Evolutionary conservation across 2,888 invertebrate genomes (phyloP).

Genomic region (Cynaeus angustus): DNA sequence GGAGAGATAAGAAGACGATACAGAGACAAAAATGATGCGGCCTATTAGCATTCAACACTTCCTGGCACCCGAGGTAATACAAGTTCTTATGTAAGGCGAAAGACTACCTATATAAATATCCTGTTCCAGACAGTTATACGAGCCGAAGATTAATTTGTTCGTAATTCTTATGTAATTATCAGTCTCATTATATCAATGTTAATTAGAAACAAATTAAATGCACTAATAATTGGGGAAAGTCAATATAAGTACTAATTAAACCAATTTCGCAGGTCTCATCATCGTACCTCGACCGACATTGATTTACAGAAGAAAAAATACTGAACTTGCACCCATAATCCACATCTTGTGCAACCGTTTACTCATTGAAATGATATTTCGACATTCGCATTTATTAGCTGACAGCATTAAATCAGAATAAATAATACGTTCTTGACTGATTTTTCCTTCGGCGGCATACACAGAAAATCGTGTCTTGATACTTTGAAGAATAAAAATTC

Average conservation of each 20-base stretch:
- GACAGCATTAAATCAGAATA: background rate
- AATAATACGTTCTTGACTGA: constrained; percentile 1
- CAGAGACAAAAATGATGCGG: background rate
- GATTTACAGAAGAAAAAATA: background rate
- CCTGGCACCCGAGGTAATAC: constrained; percentile 34
- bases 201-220: constrained; percentile 24
- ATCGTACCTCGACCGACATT: constrained; percentile 9
- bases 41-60: constrained; percentile 14
- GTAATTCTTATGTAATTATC: constrained; percentile 27
- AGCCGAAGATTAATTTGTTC: constrained; percentile 17
- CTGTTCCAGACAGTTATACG: constrained; percentile 20
- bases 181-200: constrained; percentile 5
- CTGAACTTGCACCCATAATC: constrained; percentile 16
- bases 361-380: background rate
- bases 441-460: background rate
- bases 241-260: constrained; percentile 23
- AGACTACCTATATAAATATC: background rate
- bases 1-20: background rate
- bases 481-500: background rate
- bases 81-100: constrained; percentile 31
- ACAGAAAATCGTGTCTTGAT: constrained; percentile 2
- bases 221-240: constrained; percentile 33
- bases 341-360: background rate
- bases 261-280: constrained; percentile 18
- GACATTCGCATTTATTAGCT: background rate